Evolutionary conservation across 2,797 vertebrate species (phyloP).

Genomic region (Xenentodon cancila): DNA sequence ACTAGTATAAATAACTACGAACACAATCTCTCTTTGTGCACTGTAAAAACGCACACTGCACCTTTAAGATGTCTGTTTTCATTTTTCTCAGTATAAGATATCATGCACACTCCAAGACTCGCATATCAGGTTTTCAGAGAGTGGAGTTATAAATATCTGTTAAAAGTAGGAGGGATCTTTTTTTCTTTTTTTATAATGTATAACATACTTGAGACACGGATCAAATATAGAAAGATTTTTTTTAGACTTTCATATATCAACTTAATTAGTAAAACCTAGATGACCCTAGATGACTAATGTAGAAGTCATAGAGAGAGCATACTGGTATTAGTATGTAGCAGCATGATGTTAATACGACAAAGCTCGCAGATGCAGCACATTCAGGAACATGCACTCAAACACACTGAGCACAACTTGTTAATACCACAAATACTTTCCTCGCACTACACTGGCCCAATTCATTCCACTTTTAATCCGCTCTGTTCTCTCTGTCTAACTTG

Average conservation of each 20-base stretch:
- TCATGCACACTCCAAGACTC: not conserved
- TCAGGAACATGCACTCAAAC: conserved; percentile 64
- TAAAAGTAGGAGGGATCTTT: not conserved
- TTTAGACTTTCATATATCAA: not conserved
- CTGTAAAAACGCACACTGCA: not conserved
- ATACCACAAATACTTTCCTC: conserved; percentile 74
- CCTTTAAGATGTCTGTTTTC: conserved; percentile 15
- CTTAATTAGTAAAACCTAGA: not conserved
- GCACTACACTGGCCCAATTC: conserved; percentile 83
- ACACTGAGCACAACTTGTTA: conserved; percentile 63
- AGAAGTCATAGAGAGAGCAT: conserved; percentile 6
- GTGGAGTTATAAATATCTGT: conserved; percentile 3
- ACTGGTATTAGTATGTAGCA: conserved; percentile 4
- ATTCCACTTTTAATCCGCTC: conserved; percentile 81
- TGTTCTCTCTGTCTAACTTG: conserved; percentile 72
- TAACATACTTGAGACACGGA: not conserved
- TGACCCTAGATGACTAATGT: not conserved
- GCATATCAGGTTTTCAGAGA: not conserved
- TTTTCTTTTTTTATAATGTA: not conserved
- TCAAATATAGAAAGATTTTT: conserved; percentile 5
- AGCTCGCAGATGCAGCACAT: conserved; percentile 48
- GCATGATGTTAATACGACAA: conserved; percentile 29
- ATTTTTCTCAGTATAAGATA: conserved; percentile 8
- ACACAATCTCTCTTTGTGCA: not conserved
- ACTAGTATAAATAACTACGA: not conserved